Percentiles rank a stretch among this genome's conserved stretches.
Conservation (phyloP, 2,888 invertebrate species). For the Parnassius smintheus region DNA sequence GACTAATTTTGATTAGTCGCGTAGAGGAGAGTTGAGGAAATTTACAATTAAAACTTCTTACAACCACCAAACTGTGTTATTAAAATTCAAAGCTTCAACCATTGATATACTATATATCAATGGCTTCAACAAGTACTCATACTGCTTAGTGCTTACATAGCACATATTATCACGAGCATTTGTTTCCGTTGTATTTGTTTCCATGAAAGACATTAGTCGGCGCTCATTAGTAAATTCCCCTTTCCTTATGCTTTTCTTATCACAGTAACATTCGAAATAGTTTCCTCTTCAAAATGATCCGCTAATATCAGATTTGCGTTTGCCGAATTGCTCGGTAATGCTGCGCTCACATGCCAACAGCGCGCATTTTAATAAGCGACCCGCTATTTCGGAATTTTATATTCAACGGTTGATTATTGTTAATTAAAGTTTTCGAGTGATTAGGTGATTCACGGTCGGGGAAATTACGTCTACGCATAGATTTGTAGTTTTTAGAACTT, state of each 20-base stretch:
- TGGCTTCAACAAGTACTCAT: no score
- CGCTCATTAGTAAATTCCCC: slow-evolving; percentile 25
- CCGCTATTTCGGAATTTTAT: slow-evolving; percentile 46
- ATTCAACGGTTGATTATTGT: slow-evolving; percentile 64
- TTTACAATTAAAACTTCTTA: no score
- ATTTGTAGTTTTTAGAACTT: no score
- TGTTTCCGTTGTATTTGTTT: slow-evolving; percentile 18
- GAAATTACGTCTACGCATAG: slow-evolving; percentile 31
- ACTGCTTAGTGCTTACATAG: no score
- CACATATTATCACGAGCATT: no score
- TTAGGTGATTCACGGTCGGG: slow-evolving; percentile 53
- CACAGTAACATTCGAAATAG: slow-evolving; percentile 39
- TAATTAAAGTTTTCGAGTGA: slow-evolving; percentile 65
- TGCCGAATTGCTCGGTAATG: slow-evolving; percentile 49
- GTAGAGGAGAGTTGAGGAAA: no score
- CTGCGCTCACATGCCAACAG: slow-evolving; percentile 55
- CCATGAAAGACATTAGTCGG: slow-evolving; percentile 25
- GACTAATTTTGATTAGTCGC: no score
- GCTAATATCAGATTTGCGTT: slow-evolving; percentile 69
- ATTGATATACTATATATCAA: no score
- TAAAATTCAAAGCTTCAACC: no score
- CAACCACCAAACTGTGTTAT: no score
- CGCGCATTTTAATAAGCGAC: slow-evolving; percentile 46
- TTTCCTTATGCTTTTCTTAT: slow-evolving; percentile 36
- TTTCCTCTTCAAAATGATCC: slow-evolving; percentile 57